Percentiles rank a stretch among this genome's conserved stretches.
Conservation (phyloP, 2,113 vertebrate genomes). For the Percopsis transmontana region DNA sequence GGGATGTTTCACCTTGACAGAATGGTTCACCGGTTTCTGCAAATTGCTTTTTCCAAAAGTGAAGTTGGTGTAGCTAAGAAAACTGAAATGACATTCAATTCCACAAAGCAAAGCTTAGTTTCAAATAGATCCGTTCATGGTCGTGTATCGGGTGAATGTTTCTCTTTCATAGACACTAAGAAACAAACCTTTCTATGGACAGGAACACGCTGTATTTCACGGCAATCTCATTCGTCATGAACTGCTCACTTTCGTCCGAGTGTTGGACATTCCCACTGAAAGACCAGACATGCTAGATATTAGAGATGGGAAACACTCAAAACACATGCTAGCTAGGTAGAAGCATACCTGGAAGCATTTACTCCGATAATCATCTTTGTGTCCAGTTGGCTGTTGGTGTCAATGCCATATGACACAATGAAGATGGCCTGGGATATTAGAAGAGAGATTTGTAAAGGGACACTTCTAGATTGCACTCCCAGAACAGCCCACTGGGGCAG, state of each 20-base stretch:
- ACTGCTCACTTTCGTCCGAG: conserved; percentile 11
- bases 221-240: conserved; percentile 39
- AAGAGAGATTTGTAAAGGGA: too few relatives aligned
- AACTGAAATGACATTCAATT: conserved; percentile 54
- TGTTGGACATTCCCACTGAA: conserved; percentile 69
- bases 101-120: too few relatives aligned
- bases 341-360: conserved; percentile 71
- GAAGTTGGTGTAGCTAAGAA: conserved; percentile 79
- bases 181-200: conserved; percentile 70
- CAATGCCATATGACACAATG: conserved; percentile 68
- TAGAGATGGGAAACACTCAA: neutral
- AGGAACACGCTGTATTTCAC: conserved; percentile 76
- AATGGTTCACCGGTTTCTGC: conserved; percentile 65
- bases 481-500: too few relatives aligned
- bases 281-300: conserved; percentile 2
- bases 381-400: conserved; percentile 45
- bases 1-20: conserved; percentile 73
- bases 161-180: neutral
- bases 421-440: conserved; percentile 64
- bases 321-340: too few relatives aligned
- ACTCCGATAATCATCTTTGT: conserved; percentile 52
- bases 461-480: too few relatives aligned
- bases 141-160: neutral
- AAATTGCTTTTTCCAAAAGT: conserved; percentile 61
- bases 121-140: too few relatives aligned